These are phyloP conservation scores for Junco hyemalis DNA, from an alignment of 2,113 vertebrate genomes.

Conservation along the genomic window DNA sequence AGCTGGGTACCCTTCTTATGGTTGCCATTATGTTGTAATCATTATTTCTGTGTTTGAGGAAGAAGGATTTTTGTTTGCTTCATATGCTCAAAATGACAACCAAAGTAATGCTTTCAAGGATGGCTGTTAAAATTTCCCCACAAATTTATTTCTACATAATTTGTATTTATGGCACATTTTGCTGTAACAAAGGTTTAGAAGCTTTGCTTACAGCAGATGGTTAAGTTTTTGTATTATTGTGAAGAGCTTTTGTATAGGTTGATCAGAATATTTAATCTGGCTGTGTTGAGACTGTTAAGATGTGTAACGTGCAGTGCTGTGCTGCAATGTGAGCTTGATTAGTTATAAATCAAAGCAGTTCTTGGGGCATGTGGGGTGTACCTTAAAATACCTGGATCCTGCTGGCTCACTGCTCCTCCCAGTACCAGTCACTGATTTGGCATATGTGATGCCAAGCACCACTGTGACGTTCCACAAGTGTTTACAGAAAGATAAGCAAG, in stretches of 20 bases:
- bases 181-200: background rate
- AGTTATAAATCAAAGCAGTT: background rate
- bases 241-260: background rate
- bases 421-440: background rate
- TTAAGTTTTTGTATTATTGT: background rate
- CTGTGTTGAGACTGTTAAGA: background rate
- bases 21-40: background rate
- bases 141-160: background rate
- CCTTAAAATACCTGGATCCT: background rate
- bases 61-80: background rate
- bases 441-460: background rate
- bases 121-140: background rate
- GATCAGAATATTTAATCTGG: background rate
- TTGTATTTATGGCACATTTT: background rate
- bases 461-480: background rate
- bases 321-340: background rate
- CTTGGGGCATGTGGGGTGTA: background rate
- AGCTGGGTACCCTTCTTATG: background rate
- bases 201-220: background rate
- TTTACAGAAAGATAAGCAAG: background rate
- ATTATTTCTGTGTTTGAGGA: background rate
- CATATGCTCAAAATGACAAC: background rate
- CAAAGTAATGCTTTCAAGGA: background rate
- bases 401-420: background rate
- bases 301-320: fast-evolving